phyloP scores from a whole-genome alignment of 1,140 invertebrate species.

The Melipona quadrifasciata region DNA sequence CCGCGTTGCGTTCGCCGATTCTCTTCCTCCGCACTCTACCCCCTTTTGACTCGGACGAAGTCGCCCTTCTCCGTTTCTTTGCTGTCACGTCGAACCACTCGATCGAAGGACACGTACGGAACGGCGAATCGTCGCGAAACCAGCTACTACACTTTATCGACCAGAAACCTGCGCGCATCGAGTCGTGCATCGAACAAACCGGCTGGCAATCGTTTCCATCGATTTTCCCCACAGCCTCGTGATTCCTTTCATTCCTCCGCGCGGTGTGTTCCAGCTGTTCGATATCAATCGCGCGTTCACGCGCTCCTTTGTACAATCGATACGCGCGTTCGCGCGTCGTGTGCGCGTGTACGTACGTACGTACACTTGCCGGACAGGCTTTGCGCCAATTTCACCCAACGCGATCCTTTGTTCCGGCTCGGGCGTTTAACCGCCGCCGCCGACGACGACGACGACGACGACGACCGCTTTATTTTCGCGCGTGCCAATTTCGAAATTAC shows the following conservation, averaged over 20 bases:
- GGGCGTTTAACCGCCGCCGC: too few relatives aligned
- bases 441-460: too few relatives aligned
- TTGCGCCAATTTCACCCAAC: not conserved
- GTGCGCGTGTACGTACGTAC: too few relatives aligned
- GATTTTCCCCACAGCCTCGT: constrained; percentile 32
- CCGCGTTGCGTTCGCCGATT: not conserved
- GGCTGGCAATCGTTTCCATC: constrained; percentile 43
- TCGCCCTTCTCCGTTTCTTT: too few relatives aligned
- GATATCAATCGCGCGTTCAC: constrained; percentile 40
- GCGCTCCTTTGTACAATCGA: constrained; percentile 4
- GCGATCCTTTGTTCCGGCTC: not conserved
- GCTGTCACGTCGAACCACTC: too few relatives aligned
- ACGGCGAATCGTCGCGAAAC: not conserved
- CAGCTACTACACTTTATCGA: constrained; percentile 48
- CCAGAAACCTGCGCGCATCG: constrained; percentile 28
- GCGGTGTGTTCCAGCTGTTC: constrained; percentile 16
- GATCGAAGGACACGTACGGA: too few relatives aligned
- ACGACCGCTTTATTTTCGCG: too few relatives aligned
- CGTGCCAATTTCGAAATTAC: constrained; percentile 15
- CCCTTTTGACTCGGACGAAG: too few relatives aligned
- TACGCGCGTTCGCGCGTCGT: too few relatives aligned
- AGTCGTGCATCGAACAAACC: constrained; percentile 1
- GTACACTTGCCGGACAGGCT: not conserved
- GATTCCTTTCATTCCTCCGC: constrained; percentile 25
- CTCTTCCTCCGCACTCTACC: too few relatives aligned